Conservation (phyloP, 1,140 invertebrate species). For the Lamellibrachia luymesi region DNA sequence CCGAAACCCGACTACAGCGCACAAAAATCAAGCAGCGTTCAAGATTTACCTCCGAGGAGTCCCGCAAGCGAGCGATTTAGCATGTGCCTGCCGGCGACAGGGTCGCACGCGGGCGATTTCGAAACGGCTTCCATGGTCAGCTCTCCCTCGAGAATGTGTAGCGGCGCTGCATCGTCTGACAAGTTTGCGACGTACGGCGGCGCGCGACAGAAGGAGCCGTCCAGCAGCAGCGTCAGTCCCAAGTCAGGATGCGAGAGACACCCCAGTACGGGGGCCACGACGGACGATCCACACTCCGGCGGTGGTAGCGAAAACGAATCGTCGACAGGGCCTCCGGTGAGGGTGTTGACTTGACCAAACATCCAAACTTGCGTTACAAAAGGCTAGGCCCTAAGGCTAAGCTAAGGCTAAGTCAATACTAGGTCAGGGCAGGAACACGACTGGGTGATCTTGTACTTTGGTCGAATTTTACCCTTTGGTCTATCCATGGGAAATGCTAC, state of each 20-base stretch:
- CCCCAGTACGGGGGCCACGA: neutral
- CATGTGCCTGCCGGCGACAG: slow-evolving; percentile 8
- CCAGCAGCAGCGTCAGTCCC: slow-evolving; percentile 15
- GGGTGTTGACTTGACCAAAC: neutral
- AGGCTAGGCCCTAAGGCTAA: no score
- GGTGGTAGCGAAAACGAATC: slow-evolving; percentile 8
- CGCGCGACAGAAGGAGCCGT: slow-evolving; percentile 15
- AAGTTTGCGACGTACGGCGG: neutral
- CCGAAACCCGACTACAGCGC: slow-evolving; percentile 18
- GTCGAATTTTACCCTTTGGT: no score
- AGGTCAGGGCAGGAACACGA: no score
- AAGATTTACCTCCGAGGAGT: slow-evolving; percentile 26
- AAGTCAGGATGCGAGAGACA: slow-evolving; percentile 14
- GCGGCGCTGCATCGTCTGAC: neutral
- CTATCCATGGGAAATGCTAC: no score
- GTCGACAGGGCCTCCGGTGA: neutral
- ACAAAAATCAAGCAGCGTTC: slow-evolving; percentile 30
- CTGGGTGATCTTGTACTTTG: no score
- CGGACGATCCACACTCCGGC: neutral
- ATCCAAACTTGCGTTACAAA: neutral
- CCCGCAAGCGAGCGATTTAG: slow-evolving; percentile 23
- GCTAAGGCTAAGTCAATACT: no score
- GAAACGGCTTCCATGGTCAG: slow-evolving; percentile 10
- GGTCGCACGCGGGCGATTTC: slow-evolving; percentile 2
- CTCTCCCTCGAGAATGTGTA: neutral